Conservation (phyloP, 2,888 invertebrate genomes). For the Drosophila niveifrons region DNA sequence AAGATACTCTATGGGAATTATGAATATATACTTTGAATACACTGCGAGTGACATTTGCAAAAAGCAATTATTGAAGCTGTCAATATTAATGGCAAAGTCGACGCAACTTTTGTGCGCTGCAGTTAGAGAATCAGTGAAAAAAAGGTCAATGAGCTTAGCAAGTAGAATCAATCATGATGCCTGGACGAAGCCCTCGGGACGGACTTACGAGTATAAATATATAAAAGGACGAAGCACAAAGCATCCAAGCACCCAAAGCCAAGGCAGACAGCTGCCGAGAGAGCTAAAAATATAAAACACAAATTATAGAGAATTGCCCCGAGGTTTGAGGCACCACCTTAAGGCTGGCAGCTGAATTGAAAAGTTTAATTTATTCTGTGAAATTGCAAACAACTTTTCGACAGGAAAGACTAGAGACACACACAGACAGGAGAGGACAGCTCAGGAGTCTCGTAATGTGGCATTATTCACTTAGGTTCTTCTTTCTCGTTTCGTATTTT, state of each 20-base stretch:
- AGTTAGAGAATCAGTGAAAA: conserved; percentile 11
- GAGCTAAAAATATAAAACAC: conserved; percentile 66
- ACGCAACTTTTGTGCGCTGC: neutral
- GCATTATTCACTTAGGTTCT: conserved; percentile 20
- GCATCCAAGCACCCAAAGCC: neutral
- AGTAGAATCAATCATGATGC: conserved; percentile 56
- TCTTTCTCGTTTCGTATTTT: neutral
- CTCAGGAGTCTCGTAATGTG: conserved; percentile 7
- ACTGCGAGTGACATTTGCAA: neutral
- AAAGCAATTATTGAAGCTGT: neutral
- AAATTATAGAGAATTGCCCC: conserved; percentile 54
- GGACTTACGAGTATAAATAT: conserved; percentile 11
- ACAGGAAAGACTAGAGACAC: conserved; percentile 3
- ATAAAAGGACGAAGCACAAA: neutral
- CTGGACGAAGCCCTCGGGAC: conserved; percentile 36
- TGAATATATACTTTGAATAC: neutral
- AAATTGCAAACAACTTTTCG: conserved; percentile 28
- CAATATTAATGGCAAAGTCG: neutral
- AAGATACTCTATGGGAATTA: conserved; percentile 23
- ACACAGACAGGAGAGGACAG: neutral
- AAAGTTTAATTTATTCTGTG: conserved; percentile 52
- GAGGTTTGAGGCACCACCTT: conserved; percentile 4
- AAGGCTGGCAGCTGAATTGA: conserved; percentile 15
- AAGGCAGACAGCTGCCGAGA: conserved; percentile 8
- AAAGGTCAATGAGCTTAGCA: conserved; percentile 66